These are phyloP conservation scores for Semnornis frantzii DNA, from an alignment of 2,113 vertebrate species.

Conservation along the genomic window DNA sequence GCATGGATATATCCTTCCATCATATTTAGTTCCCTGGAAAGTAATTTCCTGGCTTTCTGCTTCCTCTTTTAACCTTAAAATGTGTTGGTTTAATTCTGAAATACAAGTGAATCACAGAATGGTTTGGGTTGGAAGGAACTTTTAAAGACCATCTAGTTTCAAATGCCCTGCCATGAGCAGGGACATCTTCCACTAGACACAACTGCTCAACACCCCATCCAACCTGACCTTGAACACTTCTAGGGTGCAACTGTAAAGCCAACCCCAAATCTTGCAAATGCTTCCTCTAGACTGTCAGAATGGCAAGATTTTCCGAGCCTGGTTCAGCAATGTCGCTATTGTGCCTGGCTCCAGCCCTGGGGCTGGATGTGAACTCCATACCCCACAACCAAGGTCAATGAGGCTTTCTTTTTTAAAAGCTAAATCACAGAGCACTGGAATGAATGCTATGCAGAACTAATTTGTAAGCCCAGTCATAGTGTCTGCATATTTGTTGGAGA, in stretches of 20 bases:
- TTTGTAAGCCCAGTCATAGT: constrained; percentile 1
- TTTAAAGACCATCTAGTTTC: neutral
- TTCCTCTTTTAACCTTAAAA: neutral
- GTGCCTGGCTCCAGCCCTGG: neutral
- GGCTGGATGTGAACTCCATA: constrained; percentile 37
- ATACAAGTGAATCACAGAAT: neutral
- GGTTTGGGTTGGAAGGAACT: neutral
- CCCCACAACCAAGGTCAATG: constrained; percentile 22
- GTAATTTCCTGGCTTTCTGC: neutral
- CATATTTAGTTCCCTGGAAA: neutral
- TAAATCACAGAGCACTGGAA: constrained; percentile 37
- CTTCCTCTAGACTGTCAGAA: neutral
- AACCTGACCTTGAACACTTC: neutral
- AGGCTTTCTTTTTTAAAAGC: constrained; percentile 40
- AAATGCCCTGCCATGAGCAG: fast-evolving
- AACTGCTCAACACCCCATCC: neutral
- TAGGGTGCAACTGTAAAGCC: neutral
- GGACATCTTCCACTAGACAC: too few relatives aligned
- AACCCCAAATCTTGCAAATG: neutral
- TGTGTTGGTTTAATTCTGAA: neutral
- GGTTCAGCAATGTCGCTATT: constrained; percentile 32
- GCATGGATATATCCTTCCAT: neutral
- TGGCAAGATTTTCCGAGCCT: constrained; percentile 9
- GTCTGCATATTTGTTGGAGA: neutral
- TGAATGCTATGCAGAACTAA: constrained; percentile 45